Evolutionary conservation across 2,113 vertebrate species (phyloP), one percentile per base, ranked within the genome.

Genomic region (Tyrannus savana): DNA sequence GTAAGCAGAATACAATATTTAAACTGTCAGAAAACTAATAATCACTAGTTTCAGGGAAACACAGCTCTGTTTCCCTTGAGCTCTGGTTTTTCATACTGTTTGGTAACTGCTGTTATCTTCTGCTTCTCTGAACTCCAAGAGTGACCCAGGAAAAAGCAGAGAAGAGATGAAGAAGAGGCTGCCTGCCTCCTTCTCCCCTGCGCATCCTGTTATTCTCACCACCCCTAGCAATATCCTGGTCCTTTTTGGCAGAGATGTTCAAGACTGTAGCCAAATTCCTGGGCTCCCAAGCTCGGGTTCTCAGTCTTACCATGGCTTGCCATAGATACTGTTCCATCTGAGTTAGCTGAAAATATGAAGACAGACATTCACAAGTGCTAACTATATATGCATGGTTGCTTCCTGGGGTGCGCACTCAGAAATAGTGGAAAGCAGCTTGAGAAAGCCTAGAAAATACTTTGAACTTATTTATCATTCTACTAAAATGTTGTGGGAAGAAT

Each of bases 21-120:
- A 93, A 97, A 60, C 94, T 96, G 94, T 91, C 94, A 93, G 89
- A 96, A 96, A 95, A 95, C 84, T 82, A 94, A 91, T 96, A 94
- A 80, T 80, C 17, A 1, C 72, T 84, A 8, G 0, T 95, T 96
- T 95, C 47, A 25, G 92, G 78, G 66, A 87, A 91, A 41, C 42
- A 56, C 3, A 91, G 53, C 74, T 74, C 66, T 76, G 66, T 69
- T 93, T 77, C 90, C 91, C 78, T 50, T 50, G 95, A 56, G 64
- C 60, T 94, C 81, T 85, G 84, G 19, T 62, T 94, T 89, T 89
- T 87, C 27, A 2, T 8, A 46, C 49, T 37, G 18, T 71, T 89
- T 74, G 87, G 94, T 93, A 84, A 19, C 50, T 80, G 53, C 84
- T 59, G 14, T 56, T 90, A 27, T 53, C 78, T 93, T 79, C 76